Conservation (phyloP, 2,888 invertebrate genomes). For the Nephrotoma appendiculata region DNA sequence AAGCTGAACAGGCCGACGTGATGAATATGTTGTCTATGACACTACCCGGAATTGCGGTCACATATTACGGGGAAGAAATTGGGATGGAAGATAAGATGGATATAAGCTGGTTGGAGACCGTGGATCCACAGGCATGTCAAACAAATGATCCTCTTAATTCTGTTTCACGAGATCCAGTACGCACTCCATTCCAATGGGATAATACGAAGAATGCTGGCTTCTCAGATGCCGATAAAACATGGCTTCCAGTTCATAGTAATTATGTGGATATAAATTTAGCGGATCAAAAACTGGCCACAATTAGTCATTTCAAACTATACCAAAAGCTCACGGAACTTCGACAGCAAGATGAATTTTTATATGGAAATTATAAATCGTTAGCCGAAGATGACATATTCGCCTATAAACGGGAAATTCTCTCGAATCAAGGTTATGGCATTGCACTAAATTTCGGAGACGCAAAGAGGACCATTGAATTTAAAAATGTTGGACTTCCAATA, state of each 20-base stretch:
- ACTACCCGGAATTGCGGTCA: slow-evolving; percentile 70
- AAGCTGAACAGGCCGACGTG: slow-evolving; percentile 52
- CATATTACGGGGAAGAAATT: slow-evolving; percentile 78
- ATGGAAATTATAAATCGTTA: slow-evolving; percentile 40
- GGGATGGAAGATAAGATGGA: slow-evolving; percentile 48
- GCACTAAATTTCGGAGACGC: not conserved
- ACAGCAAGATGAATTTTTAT: slow-evolving; percentile 34
- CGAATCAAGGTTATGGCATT: not conserved
- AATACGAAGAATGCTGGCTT: slow-evolving; percentile 38
- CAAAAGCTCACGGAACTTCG: slow-evolving; percentile 39
- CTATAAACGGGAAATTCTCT: slow-evolving; percentile 35
- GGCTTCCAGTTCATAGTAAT: slow-evolving; percentile 53
- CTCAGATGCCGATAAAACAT: slow-evolving; percentile 39
- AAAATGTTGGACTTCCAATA: not conserved
- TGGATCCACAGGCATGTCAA: slow-evolving; percentile 42
- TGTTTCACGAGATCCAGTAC: slow-evolving; percentile 52
- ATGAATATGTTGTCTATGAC: slow-evolving; percentile 70
- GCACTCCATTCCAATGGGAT: slow-evolving; percentile 75
- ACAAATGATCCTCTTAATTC: slow-evolving; percentile 38
- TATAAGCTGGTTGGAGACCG: slow-evolving; percentile 33
- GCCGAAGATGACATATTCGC: slow-evolving; percentile 41
- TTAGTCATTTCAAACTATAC: slow-evolving; percentile 49
- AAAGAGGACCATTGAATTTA: not conserved
- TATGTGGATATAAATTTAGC: slow-evolving; percentile 43
- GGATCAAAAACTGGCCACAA: slow-evolving; percentile 30